Base-by-base conservation (phyloP, 2,113 vertebrate genomes). In the Dicaeum eximium region DNA sequence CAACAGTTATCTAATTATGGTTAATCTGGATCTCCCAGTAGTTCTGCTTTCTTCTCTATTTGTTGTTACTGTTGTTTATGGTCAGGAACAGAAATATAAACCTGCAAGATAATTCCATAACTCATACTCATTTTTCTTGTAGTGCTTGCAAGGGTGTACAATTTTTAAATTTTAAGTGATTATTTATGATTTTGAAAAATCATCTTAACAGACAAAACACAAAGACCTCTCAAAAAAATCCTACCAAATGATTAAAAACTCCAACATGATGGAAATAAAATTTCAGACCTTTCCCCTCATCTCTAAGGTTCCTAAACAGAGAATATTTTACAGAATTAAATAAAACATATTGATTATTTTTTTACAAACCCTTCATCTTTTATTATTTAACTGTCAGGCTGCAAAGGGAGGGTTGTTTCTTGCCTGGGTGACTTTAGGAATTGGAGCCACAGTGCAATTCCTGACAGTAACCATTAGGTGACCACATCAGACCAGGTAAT, bases 401-500 rank as follows among this genome's bases (percentile, higher is more conserved):
- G 44, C 27, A 28, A 15, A 89, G 33, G 2, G 2, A 42, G 64
- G 33, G 18, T 2, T 33, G n/a, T 67, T 67, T 66, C 38, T 79
- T 88, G 14, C 5, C 58, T 45, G 62, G 4, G 10, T 86, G 22
- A 57, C 51, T 60, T 5, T 9, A 31, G 86, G 48, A 80, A 8
- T 38, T 60, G 37, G 58, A 85, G 17, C 31, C 33, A 17, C 53
- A 20, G n/a, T 97, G 97, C 88, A 97, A 54, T 97, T 98, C 56
- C 95, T 75, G 54, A 13, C 75, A 72, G 44, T 70, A 48, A 80
- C 97, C 98, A 97, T 97, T 97, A 90, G 98, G 96, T 96, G 98
- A 98, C 81, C 92, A 94, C 95, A 90, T 96, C 67, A 98, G 97
- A 98, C 98, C 97, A 90, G 57, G 38, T 70, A 93, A 95, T 81